A percentile compares a stretch with the other conserved stretches of the same genome.
These are phyloP conservation scores for Pachyseris speciosa DNA, from an alignment of 64 coral and sea anemone species.

Conservation along the genomic window DNA sequence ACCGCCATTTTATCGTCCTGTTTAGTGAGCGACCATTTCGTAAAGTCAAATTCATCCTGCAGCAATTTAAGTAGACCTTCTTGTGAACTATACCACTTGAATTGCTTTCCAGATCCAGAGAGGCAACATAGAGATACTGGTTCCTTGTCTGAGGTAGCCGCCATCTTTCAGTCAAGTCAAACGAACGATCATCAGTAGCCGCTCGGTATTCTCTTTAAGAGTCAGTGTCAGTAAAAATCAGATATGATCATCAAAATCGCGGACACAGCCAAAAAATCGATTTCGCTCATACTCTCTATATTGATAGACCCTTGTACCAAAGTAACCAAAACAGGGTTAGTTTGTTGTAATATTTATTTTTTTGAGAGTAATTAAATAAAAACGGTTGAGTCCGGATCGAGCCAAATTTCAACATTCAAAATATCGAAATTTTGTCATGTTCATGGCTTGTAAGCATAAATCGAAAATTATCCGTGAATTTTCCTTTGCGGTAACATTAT, in stretches of 20 bases:
- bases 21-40: too few relatives aligned
- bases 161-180: too few relatives aligned
- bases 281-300: slow-evolving; percentile 46
- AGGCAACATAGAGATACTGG: too few relatives aligned
- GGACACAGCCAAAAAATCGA: slow-evolving; percentile 39
- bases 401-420: not conserved
- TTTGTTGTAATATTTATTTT: slow-evolving; percentile 26
- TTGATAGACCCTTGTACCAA: slow-evolving; percentile 4
- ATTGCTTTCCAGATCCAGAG: too few relatives aligned
- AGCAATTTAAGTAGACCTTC: too few relatives aligned
- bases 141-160: too few relatives aligned
- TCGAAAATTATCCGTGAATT: not conserved
- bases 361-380: slow-evolving; percentile 52
- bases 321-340: slow-evolving; percentile 31
- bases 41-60: too few relatives aligned
- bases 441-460: not conserved
- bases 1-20: too few relatives aligned
- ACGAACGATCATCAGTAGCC: too few relatives aligned
- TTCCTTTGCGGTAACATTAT: not conserved
- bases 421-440: not conserved
- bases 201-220: slow-evolving; percentile 11
- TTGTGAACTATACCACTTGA: too few relatives aligned
- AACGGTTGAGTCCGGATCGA: slow-evolving; percentile 8
- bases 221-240: slow-evolving; percentile 56
- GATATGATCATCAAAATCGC: slow-evolving; percentile 38